Conservation (phyloP, 2,797 vertebrate species). For the Sternarchorhynchus goeldii region DNA sequence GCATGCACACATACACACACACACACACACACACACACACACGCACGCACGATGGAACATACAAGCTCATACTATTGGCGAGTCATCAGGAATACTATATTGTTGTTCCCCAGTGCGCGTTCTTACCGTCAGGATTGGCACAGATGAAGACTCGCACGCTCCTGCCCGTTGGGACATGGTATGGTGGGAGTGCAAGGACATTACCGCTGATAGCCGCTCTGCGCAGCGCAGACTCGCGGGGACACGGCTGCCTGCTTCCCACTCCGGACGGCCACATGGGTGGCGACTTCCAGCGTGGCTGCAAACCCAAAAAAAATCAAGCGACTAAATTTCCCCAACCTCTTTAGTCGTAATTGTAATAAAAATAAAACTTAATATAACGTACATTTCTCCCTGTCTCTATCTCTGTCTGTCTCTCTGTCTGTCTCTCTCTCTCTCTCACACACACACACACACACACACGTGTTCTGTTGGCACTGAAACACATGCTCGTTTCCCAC, state of each 20-base stretch:
- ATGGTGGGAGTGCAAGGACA: slow-evolving; percentile 85
- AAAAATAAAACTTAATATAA: slow-evolving; percentile 17
- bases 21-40: neutral
- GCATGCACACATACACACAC: neutral
- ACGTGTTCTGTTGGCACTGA: slow-evolving; percentile 47
- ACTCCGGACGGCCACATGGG: slow-evolving; percentile 91
- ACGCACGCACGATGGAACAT: neutral
- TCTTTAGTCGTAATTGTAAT: slow-evolving; percentile 26
- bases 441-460: slow-evolving; percentile 54
- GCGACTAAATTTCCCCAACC: no score
- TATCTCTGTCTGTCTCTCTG: neutral
- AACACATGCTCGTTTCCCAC: no score
- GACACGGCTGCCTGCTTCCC: slow-evolving; percentile 82
- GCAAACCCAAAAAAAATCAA: slow-evolving; percentile 40
- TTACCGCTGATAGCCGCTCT: slow-evolving; percentile 87
- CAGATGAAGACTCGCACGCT: slow-evolving; percentile 95
- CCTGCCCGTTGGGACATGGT: slow-evolving; percentile 87
- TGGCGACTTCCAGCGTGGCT: slow-evolving; percentile 80
- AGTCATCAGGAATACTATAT: neutral
- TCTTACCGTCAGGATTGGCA: slow-evolving; percentile 93
- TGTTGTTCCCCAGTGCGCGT: neutral
- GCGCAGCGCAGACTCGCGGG: slow-evolving; percentile 91
- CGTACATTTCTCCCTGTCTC: slow-evolving; percentile 39
- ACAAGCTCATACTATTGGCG: neutral
- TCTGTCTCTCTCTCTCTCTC: slow-evolving; percentile 41